These are phyloP conservation scores for Heliconius eleuchia DNA, from an alignment of 1,140 invertebrate species.

Conservation along the genomic window DNA sequence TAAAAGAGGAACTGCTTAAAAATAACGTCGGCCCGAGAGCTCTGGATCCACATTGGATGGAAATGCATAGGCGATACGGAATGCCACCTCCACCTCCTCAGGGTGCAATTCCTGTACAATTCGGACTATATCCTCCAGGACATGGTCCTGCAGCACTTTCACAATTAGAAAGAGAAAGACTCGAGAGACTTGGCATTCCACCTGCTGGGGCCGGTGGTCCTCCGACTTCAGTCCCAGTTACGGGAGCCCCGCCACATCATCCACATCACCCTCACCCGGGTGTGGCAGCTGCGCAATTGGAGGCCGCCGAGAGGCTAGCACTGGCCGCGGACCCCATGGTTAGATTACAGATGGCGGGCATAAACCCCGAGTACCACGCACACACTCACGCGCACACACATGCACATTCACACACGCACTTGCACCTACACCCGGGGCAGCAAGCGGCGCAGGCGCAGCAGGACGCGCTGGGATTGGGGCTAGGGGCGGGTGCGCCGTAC, in stretches of 20 bases:
- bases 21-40: constrained; percentile 84
- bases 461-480: constrained; percentile 78
- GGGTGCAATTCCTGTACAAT: constrained; percentile 83
- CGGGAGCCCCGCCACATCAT: constrained; percentile 65
- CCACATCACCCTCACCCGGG: constrained; percentile 81
- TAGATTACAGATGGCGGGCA: constrained; percentile 92
- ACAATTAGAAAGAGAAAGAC: constrained; percentile 92
- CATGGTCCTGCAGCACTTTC: constrained; percentile 85
- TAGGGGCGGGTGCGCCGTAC: constrained; percentile 70
- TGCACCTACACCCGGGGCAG: constrained; percentile 93
- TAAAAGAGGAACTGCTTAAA: constrained; percentile 91
- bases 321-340: constrained; percentile 82
- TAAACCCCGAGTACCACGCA: constrained; percentile 90
- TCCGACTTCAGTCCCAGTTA: constrained; percentile 79
- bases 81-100: constrained; percentile 72
- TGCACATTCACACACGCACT: constrained; percentile 94
- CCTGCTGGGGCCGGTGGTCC: constrained; percentile 76
- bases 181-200: constrained; percentile 90
- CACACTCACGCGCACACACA: constrained; percentile 91
- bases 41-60: constrained; percentile 95
- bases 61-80: constrained; percentile 89
- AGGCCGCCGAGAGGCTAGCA: constrained; percentile 77
- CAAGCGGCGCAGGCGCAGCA: constrained; percentile 88
- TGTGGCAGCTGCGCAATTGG: constrained; percentile 82
- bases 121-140: constrained; percentile 84